Percentiles rank a stretch among this genome's conserved stretches.
Evolutionary conservation across 2,797 vertebrate genomes (phyloP).

Genomic region (Macroramphosus scolopax): DNA sequence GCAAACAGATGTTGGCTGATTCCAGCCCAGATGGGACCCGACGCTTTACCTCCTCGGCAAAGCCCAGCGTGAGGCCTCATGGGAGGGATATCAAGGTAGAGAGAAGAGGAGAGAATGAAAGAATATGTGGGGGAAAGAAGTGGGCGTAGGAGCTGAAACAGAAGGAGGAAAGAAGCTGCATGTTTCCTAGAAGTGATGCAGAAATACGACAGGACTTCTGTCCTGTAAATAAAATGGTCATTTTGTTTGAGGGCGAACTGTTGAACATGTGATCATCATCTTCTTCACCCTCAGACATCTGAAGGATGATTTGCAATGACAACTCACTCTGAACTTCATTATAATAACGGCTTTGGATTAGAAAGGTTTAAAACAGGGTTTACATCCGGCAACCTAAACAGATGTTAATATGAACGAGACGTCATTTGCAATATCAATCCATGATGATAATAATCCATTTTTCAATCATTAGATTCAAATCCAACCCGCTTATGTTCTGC

Average conservation of each 20-base stretch:
- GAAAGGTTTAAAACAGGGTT: too few relatives aligned
- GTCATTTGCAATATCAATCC: background rate
- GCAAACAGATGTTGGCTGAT: conserved; percentile 61
- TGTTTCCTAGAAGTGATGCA: too few relatives aligned
- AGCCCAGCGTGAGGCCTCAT: conserved; percentile 29
- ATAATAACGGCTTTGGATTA: too few relatives aligned
- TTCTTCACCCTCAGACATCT: too few relatives aligned
- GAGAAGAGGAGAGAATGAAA: conserved; percentile 12
- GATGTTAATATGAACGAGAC: too few relatives aligned
- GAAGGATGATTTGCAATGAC: too few relatives aligned
- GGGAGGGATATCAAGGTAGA: conserved; percentile 19
- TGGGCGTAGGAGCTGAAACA: background rate
- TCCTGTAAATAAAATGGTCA: too few relatives aligned
- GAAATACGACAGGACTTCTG: too few relatives aligned
- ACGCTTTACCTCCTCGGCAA: conserved; percentile 48
- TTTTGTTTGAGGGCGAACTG: too few relatives aligned
- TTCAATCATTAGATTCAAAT: conserved; percentile 6
- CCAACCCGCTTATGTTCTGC: background rate
- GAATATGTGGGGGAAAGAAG: background rate
- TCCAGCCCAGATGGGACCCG: conserved; percentile 57
- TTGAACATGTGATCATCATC: too few relatives aligned
- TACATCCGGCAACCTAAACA: background rate
- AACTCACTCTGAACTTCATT: too few relatives aligned
- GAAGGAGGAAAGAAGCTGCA: conserved; percentile 2
- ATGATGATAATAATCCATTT: background rate